Evolutionary conservation across 2,113 vertebrate species (phyloP).

Genomic region (Caranx melampygus): DNA sequence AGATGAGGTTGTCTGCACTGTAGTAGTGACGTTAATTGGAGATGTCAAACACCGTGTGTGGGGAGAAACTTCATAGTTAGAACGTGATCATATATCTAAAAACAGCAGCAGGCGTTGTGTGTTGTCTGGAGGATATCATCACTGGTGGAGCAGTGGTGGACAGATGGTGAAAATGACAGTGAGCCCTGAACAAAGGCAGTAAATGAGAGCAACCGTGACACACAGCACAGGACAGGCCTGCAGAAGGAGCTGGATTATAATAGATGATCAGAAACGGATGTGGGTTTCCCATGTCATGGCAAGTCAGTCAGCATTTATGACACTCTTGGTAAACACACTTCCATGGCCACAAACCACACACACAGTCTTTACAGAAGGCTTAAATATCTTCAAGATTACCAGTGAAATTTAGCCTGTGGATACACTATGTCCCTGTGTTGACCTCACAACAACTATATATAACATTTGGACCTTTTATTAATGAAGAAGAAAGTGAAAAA

Average conservation of each 20-base stretch:
- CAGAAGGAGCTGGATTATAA: constrained; percentile 33
- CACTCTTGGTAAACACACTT: constrained; percentile 14
- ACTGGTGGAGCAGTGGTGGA: background rate
- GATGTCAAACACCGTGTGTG: constrained; percentile 26
- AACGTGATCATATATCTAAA: constrained; percentile 3
- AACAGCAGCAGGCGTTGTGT: background rate
- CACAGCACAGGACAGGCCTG: constrained; percentile 24
- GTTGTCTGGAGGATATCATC: background rate
- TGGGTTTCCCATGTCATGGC: constrained; percentile 56
- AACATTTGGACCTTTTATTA: background rate
- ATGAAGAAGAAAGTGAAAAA: background rate
- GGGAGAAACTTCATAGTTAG: background rate
- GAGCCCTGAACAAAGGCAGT: background rate
- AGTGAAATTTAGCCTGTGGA: constrained; percentile 3
- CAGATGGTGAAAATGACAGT: constrained; percentile 13
- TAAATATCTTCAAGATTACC: constrained; percentile 25
- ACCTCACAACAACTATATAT: background rate
- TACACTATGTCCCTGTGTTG: background rate
- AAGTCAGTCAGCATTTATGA: constrained; percentile 37
- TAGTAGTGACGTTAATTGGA: constrained; percentile 47
- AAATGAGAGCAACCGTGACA: background rate
- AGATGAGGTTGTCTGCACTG: background rate
- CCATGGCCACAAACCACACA: constrained; percentile 8
- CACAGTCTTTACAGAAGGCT: background rate
- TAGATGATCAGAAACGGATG: constrained; percentile 34